Percentiles rank a stretch among this genome's conserved stretches.
Evolutionary conservation across 2,888 invertebrate species (phyloP).

Genomic region (Phyllotreta striolata): DNA sequence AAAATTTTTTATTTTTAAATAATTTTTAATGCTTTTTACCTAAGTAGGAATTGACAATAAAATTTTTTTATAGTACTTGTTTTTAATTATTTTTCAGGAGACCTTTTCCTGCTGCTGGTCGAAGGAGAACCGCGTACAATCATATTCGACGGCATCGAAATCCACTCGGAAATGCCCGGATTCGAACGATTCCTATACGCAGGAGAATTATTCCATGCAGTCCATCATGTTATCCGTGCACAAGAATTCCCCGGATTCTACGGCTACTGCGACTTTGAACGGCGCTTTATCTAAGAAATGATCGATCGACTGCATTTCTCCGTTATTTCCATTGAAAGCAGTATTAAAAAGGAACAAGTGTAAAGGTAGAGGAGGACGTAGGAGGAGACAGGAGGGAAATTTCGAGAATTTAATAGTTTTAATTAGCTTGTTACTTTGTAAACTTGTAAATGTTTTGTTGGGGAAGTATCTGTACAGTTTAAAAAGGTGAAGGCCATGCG

Average conservation of each 20-base stretch:
- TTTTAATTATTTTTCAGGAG: slow-evolving; percentile 11
- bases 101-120: slow-evolving; percentile 11
- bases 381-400: no score
- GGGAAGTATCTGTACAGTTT: no score
- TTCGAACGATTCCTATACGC: slow-evolving; percentile 3
- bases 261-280: neutral
- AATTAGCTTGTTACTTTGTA: no score
- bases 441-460: no score
- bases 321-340: no score
- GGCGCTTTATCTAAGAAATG: neutral
- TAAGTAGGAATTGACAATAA: neutral
- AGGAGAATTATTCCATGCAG: slow-evolving; percentile 9
- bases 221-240: slow-evolving; percentile 2
- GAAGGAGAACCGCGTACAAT: slow-evolving; percentile 5
- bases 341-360: no score
- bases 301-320: no score
- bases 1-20: no score
- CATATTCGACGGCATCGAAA: neutral
- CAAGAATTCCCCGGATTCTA: slow-evolving; percentile 7
- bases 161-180: slow-evolving; percentile 1
- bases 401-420: no score
- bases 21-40: no score
- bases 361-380: no score
- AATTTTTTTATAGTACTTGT: neutral
- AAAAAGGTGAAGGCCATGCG: no score